Evolutionary conservation across 2,888 invertebrate species (phyloP), one percentile per base, ranked within the genome.

Genomic region (Clitarchus hookeri): DNA sequence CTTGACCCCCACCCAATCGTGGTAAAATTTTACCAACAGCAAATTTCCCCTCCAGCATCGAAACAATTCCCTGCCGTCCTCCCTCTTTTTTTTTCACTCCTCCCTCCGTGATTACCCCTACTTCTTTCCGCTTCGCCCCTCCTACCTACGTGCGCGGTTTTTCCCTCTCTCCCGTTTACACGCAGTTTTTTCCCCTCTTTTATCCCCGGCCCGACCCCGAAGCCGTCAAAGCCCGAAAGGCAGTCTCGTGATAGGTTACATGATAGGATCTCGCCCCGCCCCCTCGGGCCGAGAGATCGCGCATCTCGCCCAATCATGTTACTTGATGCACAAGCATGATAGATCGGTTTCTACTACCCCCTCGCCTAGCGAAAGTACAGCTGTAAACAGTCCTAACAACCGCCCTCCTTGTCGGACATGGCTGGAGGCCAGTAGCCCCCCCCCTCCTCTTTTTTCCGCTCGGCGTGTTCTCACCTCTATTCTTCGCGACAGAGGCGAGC

Each of bases 401-500:
- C 82, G 16, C 23, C 86, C 84, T 88, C 86, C 87, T 87, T 87
- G 88, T 88, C 86, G 36, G 87, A 87, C 84, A 86, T 77, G 82
- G 23, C 27, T 13, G 23, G 82, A 82, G 27, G 44, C 26, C 0
- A n/a, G 6, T 82, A 1, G 8, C 6, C 23, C 88, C 89, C 90
- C 89, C 87, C 88, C 89, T 80, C 86, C 83, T 87, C 85, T 65
- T 84, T 84, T 83, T 26, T 26, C 48, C 65, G 84, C 54, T 84
- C 84, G 27, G 36, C 86, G 90, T 91, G 91, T 91, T 91, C 91
- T 91, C 92, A 91, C 91, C 91, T 91, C 91, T 91, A 91, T 90
- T 89, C 90, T 91, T 91, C 65, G n/a, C 65, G 65, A 65, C 65
- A 19, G n/a, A 11, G 65, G 16, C 65, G n/a, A n/a, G 2, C 54